Evolutionary conservation across 2,888 invertebrate species (phyloP).

Genomic region (Drosophila formosana): DNA sequence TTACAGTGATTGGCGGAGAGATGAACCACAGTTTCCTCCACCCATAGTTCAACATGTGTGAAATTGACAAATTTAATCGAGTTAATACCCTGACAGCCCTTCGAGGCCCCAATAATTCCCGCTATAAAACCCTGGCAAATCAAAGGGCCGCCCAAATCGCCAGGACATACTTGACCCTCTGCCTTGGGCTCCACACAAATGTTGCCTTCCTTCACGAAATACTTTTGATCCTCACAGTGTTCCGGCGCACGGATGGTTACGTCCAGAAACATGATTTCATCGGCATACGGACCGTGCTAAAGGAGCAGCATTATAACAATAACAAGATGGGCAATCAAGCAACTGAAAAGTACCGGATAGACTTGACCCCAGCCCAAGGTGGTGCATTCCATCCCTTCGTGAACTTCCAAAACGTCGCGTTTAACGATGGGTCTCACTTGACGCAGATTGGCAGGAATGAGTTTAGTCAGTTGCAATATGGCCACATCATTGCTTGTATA

Average conservation of each 20-base stretch:
- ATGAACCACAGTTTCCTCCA: not conserved
- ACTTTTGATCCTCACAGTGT: constrained; percentile 7
- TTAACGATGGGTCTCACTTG: constrained; percentile 35
- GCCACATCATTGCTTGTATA: constrained; percentile 53
- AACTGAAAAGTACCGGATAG: constrained; percentile 43
- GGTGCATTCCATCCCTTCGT: constrained; percentile 19
- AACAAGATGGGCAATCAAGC: not conserved
- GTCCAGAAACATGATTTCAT: constrained; percentile 55
- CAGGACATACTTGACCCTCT: constrained; percentile 46
- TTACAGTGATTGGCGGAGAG: not conserved
- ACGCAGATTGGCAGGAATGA: constrained; percentile 41
- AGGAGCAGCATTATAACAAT: not conserved
- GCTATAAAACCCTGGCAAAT: constrained; percentile 37
- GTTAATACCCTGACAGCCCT: constrained; percentile 34
- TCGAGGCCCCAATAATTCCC: constrained; percentile 54
- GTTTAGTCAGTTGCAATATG: constrained; percentile 21
- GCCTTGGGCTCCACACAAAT: constrained; percentile 41
- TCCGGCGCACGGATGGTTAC: constrained; percentile 2
- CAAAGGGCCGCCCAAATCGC: constrained; percentile 64
- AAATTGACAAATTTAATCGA: constrained; percentile 55
- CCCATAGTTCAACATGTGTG: constrained; percentile 26
- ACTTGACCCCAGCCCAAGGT: constrained; percentile 70
- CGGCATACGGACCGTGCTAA: constrained; percentile 64
- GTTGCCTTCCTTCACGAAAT: constrained; percentile 6
- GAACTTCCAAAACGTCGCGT: not conserved